Base-by-base conservation (phyloP, 2,113 vertebrate genomes). In the Phrynocephalus versicolor region DNA sequence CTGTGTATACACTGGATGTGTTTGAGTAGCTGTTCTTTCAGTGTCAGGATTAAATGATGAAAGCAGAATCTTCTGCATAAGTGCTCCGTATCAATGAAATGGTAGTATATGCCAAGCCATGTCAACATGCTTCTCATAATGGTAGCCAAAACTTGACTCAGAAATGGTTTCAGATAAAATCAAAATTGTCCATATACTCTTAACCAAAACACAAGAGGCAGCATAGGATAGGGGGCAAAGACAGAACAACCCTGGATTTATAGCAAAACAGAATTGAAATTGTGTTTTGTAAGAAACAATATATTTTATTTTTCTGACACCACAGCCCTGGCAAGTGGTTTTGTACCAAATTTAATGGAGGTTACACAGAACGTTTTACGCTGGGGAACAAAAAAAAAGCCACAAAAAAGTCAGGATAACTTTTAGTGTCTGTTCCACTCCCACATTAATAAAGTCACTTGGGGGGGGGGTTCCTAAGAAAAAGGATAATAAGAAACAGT, bases 271-370 rank as follows among this genome's bases (percentile, higher is more conserved):
- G 45, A 64, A 90, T 94, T 93, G 88, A 87, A 89, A 76, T 93
- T 95, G 75, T 64, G 96, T 96, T 97, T 97, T 97, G 95, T 97
- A 98, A 97, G 97, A 99, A 99, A 99, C 98, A 99, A 99, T 99
- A 99, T 98, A 98, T 99, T 99, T 99, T 99, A 99, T 99, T 99
- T 99, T 98, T 99, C 98, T 97, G 97, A 98, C 98, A 99, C 97
- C 98, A 98, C 97, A 99, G 98, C 97, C 97, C 97, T 97, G 96
- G 97, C 96, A 91, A 97, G 97, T 98, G 97, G 97, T 97, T 98
- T 97, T 98, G 98, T 98, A 99, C 98, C 98, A 99, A 99, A 99
- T 98, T 97, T 97, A 97, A 98, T 98, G 98, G 97, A 98, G 96
- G 97, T 98, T 98, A 99, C 98, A 99, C 98, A 99, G 98, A 98